Conservation (phyloP, 2,888 invertebrate genomes). For the Teleogryllus oceanicus region DNA sequence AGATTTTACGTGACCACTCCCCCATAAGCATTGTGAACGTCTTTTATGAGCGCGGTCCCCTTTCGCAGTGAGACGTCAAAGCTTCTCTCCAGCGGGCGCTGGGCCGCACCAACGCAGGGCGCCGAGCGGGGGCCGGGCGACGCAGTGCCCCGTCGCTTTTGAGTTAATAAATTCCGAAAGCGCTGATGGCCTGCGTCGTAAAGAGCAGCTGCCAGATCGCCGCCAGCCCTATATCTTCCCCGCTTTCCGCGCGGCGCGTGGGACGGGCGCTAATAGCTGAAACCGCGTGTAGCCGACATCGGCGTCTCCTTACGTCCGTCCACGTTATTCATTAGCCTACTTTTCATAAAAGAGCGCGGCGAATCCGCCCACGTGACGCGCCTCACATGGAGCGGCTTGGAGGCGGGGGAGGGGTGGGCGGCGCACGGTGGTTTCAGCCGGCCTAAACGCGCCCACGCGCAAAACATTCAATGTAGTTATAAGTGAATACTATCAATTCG, state of each 20-base stretch:
- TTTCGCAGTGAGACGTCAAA: neutral
- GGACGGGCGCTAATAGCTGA: neutral
- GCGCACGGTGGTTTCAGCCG: neutral
- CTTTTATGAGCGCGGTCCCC: neutral
- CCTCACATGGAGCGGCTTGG: neutral
- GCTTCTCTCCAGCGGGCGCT: neutral
- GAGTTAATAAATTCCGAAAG: slow-evolving; percentile 18
- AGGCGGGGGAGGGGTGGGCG: neutral
- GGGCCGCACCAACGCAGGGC: too few species aligned
- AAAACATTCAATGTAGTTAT: too few species aligned
- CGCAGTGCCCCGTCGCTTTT: neutral
- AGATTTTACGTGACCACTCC: too few species aligned
- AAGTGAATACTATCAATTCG: too few species aligned
- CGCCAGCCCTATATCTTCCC: neutral
- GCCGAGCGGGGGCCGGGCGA: neutral
- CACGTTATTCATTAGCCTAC: neutral
- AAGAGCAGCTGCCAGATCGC: neutral
- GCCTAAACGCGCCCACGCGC: too few species aligned
- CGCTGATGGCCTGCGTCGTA: neutral
- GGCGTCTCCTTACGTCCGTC: neutral
- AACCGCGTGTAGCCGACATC: neutral
- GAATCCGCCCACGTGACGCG: neutral
- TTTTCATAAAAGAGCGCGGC: neutral
- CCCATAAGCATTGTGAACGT: too few species aligned
- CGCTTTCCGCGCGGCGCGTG: neutral